Conservation (phyloP, 2,797 vertebrate genomes). For the Cyprinodon diabolis region DNA sequence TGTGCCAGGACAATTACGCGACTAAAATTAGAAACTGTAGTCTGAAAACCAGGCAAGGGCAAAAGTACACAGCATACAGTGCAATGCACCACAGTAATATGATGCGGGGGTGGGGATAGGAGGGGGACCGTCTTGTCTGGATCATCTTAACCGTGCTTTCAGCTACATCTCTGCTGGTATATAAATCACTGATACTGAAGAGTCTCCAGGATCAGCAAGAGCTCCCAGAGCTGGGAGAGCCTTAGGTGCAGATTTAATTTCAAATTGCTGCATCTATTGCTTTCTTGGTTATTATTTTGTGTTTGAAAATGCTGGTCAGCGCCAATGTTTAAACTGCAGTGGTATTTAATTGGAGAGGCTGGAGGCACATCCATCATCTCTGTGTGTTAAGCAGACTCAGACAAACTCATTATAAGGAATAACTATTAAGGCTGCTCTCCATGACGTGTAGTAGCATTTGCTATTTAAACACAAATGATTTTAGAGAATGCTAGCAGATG, state of each 20-base stretch:
- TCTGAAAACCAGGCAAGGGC: conserved; percentile 24
- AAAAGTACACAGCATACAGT: background rate
- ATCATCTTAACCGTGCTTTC: conserved; percentile 22
- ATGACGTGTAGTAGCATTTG: background rate
- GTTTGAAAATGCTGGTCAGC: background rate
- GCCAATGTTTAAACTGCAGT: background rate
- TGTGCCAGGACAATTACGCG: conserved; percentile 22
- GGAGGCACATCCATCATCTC: background rate
- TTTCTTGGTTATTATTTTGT: background rate
- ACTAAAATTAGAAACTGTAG: conserved; percentile 52
- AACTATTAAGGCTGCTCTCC: background rate
- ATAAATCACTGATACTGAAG: conserved; percentile 24
- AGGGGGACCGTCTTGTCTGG: conserved; percentile 24
- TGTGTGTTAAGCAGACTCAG: background rate
- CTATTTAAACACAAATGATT: background rate
- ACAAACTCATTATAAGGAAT: background rate
- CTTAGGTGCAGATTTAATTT: background rate
- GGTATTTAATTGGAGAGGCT: background rate
- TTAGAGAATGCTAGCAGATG: too few relatives aligned
- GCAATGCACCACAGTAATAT: conserved; percentile 29
- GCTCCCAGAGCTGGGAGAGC: background rate
- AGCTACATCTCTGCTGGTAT: conserved; percentile 6
- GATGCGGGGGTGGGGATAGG: conserved; percentile 22
- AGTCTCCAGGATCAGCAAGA: background rate
- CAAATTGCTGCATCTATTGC: background rate